These are phyloP conservation scores for Oxyteleia sp. DNA, from an alignment of 2,888 invertebrate genomes.

Conservation along the genomic window DNA sequence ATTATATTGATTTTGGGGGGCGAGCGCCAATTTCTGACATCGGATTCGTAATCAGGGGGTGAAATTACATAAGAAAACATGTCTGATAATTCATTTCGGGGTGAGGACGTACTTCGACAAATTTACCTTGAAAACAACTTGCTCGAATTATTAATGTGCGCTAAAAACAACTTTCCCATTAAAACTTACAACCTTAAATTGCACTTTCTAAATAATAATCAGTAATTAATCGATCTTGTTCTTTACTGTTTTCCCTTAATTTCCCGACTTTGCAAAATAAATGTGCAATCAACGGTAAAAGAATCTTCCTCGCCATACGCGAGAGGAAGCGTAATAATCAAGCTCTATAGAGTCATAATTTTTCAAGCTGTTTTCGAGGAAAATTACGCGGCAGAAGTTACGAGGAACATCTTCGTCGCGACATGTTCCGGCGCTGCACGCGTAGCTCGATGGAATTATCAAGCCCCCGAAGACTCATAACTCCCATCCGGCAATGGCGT, in stretches of 20 bases:
- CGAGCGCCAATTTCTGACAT: no score
- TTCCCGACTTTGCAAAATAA: constrained; percentile 7
- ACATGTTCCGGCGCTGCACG: constrained; percentile 50
- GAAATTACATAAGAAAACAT: no score
- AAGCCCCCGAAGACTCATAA: constrained; percentile 84
- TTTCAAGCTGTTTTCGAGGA: constrained; percentile 44
- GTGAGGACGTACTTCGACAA: no score
- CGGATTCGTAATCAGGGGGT: no score
- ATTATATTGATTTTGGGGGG: no score
- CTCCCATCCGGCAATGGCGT: constrained; percentile 70
- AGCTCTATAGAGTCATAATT: constrained; percentile 50
- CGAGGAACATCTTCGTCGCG: constrained; percentile 38
- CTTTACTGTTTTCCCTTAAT: neutral
- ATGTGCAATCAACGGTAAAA: constrained; percentile 39
- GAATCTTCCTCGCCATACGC: constrained; percentile 22
- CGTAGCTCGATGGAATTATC: constrained; percentile 81
- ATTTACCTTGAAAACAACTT: no score
- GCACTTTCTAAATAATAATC: no score
- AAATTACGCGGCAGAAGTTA: constrained; percentile 50
- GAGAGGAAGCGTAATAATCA: constrained; percentile 41
- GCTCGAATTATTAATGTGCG: no score
- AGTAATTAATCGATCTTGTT: no score
- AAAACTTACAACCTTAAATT: no score
- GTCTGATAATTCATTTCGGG: no score
- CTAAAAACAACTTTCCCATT: no score